phyloP scores from a whole-genome alignment of 2,888 invertebrate species.

The Noctua janthina region DNA sequence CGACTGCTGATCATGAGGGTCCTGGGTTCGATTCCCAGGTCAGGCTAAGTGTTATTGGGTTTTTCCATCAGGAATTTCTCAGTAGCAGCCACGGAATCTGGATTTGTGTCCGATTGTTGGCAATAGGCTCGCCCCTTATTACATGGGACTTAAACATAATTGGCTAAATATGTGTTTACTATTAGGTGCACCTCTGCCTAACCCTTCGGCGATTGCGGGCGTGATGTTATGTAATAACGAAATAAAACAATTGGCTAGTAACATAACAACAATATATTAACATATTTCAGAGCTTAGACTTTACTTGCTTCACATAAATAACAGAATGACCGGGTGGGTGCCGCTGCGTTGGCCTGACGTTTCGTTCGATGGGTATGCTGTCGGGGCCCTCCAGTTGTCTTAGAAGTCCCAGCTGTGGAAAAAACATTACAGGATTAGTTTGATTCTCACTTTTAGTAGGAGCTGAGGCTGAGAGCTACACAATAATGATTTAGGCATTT shows the following conservation, averaged over 20 bases:
- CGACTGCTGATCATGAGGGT: too few relatives aligned
- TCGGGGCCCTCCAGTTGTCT: slow-evolving; percentile 84
- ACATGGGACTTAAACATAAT: too few relatives aligned
- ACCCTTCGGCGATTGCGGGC: too few relatives aligned
- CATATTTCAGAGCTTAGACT: slow-evolving; percentile 81
- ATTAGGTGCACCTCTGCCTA: too few relatives aligned
- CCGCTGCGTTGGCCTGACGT: slow-evolving; percentile 86
- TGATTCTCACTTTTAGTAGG: neutral
- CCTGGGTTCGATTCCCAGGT: too few relatives aligned
- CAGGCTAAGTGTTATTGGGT: too few relatives aligned
- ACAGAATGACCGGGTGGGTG: slow-evolving; percentile 88
- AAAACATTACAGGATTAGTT: slow-evolving; percentile 35
- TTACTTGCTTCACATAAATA: slow-evolving; percentile 86
- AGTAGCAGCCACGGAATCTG: too few relatives aligned
- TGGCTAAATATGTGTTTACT: too few relatives aligned
- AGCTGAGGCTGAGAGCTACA: neutral
- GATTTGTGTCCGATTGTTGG: too few relatives aligned
- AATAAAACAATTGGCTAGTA: slow-evolving; percentile 32
- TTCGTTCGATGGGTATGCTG: slow-evolving; percentile 85
- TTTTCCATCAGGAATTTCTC: too few relatives aligned
- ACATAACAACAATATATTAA: slow-evolving; percentile 51
- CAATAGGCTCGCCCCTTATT: too few relatives aligned
- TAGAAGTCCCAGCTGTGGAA: slow-evolving; percentile 81
- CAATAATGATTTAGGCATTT: neutral
- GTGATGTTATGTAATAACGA: neutral